Base-by-base conservation (phyloP, 2,113 vertebrate species). In the Tychaedon coryphoeus region DNA sequence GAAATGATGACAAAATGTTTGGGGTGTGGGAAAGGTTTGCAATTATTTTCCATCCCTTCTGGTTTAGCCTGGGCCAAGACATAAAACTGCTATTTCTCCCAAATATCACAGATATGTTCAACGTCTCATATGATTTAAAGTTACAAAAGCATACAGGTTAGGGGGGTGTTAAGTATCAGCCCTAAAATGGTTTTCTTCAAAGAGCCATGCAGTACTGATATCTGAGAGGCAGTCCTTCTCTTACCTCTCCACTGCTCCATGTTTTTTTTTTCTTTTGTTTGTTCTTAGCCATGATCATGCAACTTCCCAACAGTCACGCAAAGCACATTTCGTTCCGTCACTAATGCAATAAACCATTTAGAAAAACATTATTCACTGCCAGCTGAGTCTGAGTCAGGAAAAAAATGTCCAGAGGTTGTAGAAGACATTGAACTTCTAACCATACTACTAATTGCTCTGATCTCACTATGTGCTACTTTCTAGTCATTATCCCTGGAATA, bases 301-400 rank as follows among this genome's bases (percentile, higher is more conserved):
- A 48, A 45, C 58, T 95, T 93, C 45, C 33, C 80, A 91, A 56
- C 12, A 69, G 34, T 53, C 58, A 79, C 8, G 3, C 22, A 79
- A 82, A 47, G n/a, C 36, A n/a, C 31, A 60, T 88, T 96, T 95
- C 81, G 12, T 76, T 69, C 36, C 24, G 38, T 50, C 60, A 53
- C 73, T 76, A 91, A 91, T 22, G 28, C 20, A 86, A 85, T 38
- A 94, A 89, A 92, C 73, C 4, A 70, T 79, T 95, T 78, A 89
- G 36, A 69, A 92, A 95, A 88, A 71, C 28, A 74, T 81, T 85
- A 79, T 92, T 91, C 80, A 87, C 54, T 84, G 17, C 70, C 91
- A 87, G 65, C 57, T 65, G 69, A 92, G n/a, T 45, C 53, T 91
- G 89, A 97, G 57, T 91, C 36, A 75, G 64, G n/a, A 31, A 38